These are phyloP conservation scores for Phyllostomus hastatus DNA, from an alignment of 2,113 vertebrate species.

Conservation along the genomic window DNA sequence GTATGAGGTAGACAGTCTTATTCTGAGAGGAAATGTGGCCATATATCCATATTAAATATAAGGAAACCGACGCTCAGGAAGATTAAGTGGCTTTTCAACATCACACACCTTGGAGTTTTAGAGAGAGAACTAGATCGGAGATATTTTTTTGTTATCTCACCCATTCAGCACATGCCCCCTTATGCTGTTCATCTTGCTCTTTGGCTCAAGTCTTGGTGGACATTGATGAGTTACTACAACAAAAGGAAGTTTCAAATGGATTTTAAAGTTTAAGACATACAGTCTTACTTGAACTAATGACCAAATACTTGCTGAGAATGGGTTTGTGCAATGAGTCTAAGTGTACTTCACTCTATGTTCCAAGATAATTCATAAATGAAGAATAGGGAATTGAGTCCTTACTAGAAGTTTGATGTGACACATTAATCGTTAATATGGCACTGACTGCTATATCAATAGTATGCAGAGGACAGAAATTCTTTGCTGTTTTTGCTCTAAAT, in stretches of 20 bases:
- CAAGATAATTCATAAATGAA: constrained; percentile 34
- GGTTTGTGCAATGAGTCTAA: background rate
- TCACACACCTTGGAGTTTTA: background rate
- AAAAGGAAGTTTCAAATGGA: constrained; percentile 38
- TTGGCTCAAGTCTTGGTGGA: constrained; percentile 13
- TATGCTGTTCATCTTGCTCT: background rate
- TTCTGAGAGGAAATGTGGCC: background rate
- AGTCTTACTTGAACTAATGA: constrained; percentile 19
- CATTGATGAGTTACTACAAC: background rate
- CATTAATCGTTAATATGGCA: background rate
- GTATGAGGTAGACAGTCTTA: background rate
- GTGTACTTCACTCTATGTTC: background rate
- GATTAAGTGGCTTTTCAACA: background rate
- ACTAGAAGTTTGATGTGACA: background rate
- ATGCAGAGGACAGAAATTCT: background rate
- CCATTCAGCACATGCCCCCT: background rate
- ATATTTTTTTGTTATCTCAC: background rate
- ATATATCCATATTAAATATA: background rate
- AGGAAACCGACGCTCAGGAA: constrained; percentile 10
- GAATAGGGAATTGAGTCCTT: background rate
- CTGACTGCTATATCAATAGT: background rate
- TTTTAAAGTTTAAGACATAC: constrained; percentile 1
- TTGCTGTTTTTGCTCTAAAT: background rate
- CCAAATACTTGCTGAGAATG: constrained; percentile 18
- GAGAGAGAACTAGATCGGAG: background rate